A percentile compares a stretch with the other conserved stretches of the same genome.
These are phyloP conservation scores for Ichneumon xanthorius DNA, from an alignment of 2,888 invertebrate genomes.

Conservation along the genomic window DNA sequence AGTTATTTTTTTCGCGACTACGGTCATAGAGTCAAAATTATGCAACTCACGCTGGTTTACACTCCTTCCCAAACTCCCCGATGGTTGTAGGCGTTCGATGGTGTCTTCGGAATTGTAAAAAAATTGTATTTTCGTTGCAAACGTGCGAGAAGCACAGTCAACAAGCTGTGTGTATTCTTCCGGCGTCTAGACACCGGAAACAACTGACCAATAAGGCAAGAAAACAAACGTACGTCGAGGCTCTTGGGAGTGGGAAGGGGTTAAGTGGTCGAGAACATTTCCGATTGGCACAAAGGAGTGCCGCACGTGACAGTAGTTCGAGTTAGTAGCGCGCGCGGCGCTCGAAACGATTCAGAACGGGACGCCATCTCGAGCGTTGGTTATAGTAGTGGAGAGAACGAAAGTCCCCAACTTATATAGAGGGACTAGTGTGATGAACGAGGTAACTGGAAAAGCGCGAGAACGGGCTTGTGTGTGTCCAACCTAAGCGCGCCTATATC, in stretches of 20 bases:
- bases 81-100: neutral
- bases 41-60: conserved; percentile 1
- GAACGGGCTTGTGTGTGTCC: conserved; percentile 34
- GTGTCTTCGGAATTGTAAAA: neutral
- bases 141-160: neutral
- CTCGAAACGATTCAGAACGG: neutral
- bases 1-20: neutral
- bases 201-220: conserved; percentile 28
- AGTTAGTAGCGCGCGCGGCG: neutral
- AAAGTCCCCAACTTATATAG: conserved; percentile 33
- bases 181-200: conserved; percentile 48
- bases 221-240: conserved; percentile 20
- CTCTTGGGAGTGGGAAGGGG: neutral
- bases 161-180: neutral
- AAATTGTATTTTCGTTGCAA: neutral
- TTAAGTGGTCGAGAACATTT: conserved; percentile 9
- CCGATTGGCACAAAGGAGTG: conserved; percentile 24
- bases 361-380: conserved; percentile 29
- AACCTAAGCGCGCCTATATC: conserved; percentile 52
- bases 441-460: conserved; percentile 24
- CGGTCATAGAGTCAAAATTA: neutral
- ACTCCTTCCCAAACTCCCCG: neutral
- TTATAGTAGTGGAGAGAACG: conserved; percentile 21
- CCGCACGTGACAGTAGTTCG: conserved; percentile 28
- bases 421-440: conserved; percentile 24